Conservation (phyloP, 2,888 invertebrate species). For the Brenthis ino region DNA sequence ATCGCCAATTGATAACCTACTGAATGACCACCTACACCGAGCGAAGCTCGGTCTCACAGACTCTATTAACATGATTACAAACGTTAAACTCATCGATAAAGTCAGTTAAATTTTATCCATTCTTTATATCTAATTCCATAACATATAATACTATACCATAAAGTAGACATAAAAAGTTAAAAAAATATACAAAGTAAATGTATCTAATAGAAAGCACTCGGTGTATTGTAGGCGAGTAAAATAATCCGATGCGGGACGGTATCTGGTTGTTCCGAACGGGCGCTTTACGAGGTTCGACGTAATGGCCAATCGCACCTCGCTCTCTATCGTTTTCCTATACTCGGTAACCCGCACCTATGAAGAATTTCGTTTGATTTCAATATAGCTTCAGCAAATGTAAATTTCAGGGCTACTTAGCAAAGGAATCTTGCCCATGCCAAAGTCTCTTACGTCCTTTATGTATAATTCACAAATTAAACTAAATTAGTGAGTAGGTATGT, state of each 20-base stretch:
- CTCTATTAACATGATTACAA: too few species aligned
- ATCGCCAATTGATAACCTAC: too few species aligned
- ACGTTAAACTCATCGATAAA: too few species aligned
- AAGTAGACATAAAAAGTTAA: not conserved
- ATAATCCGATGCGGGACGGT: constrained; percentile 61
- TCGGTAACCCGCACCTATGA: constrained; percentile 23
- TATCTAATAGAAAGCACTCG: constrained; percentile 20
- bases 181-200: not conserved
- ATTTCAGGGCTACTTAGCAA: not conserved
- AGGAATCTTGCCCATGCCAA: too few species aligned
- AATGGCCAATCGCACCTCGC: constrained; percentile 59
- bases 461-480: too few species aligned
- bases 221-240: constrained; percentile 41
- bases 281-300: constrained; percentile 61
- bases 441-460: too few species aligned
- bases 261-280: constrained; percentile 57
- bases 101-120: not conserved
- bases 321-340: constrained; percentile 53
- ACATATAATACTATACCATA: not conserved
- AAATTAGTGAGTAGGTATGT: too few species aligned
- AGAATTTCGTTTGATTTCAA: constrained; percentile 16
- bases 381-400: constrained; percentile 9
- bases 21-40: too few species aligned
- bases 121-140: not conserved
- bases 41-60: too few species aligned